A percentile compares a stretch with the other conserved stretches of the same genome.
Evolutionary conservation across 1,140 invertebrate species (phyloP).

Genomic region (Parapsyche elsis): DNA sequence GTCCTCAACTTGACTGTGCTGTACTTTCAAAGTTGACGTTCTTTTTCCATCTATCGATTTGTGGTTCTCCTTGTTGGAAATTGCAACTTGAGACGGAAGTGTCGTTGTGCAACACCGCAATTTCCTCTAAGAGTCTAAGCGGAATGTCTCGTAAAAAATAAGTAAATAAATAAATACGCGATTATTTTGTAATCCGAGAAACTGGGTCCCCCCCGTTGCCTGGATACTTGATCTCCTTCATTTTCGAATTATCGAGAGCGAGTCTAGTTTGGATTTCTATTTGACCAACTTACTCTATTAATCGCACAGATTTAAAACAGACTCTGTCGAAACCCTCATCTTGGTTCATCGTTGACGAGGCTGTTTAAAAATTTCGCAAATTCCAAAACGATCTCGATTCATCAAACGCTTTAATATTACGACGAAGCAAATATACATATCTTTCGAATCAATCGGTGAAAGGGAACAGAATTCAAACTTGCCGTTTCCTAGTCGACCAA

Average conservation of each 20-base stretch:
- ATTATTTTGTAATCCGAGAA: slow-evolving; percentile 19
- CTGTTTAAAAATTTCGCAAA: background rate
- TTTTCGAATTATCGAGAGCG: background rate
- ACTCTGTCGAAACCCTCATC: too few species aligned
- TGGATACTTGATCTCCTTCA: slow-evolving; percentile 15
- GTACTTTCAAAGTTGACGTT: slow-evolving; percentile 8
- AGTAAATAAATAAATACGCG: slow-evolving; percentile 4
- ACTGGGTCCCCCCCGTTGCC: background rate
- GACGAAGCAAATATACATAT: background rate
- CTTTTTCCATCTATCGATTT: background rate
- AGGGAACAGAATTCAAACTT: background rate
- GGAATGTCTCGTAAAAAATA: slow-evolving; percentile 4
- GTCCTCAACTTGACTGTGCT: background rate
- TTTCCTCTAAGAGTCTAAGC: background rate
- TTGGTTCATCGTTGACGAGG: too few species aligned
- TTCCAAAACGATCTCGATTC: background rate
- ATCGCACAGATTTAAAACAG: too few species aligned
- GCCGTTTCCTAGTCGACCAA: background rate
- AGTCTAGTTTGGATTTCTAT: too few species aligned
- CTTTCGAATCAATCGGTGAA: slow-evolving; percentile 15
- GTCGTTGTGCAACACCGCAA: background rate
- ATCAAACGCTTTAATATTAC: background rate
- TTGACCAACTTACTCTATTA: too few species aligned
- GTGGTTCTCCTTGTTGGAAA: slow-evolving; percentile 1
- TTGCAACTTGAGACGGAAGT: slow-evolving; percentile 10